Evolutionary conservation across 1,140 invertebrate species (phyloP).

Genomic region (Cotesia glomerata): DNA sequence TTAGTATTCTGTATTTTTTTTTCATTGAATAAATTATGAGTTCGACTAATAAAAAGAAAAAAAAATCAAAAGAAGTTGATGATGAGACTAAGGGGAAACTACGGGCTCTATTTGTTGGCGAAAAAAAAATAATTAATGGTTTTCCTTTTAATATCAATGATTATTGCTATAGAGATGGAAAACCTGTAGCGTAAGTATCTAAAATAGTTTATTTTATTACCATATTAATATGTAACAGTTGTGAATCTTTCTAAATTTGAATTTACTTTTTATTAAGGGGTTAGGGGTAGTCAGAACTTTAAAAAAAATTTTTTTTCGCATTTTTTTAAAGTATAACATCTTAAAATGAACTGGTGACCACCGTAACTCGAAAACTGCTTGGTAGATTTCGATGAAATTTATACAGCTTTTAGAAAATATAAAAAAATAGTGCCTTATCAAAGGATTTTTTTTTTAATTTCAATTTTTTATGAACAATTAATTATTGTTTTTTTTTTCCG

Average conservation of each 20-base stretch:
- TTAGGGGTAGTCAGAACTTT: too few relatives aligned
- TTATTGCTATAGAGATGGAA: not conserved
- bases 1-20: too few relatives aligned
- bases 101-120: not conserved
- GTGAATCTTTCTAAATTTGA: not conserved
- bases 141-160: not conserved
- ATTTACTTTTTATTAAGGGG: not conserved
- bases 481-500: too few relatives aligned
- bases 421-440: too few relatives aligned
- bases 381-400: too few relatives aligned
- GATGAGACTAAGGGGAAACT: not conserved
- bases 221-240: not conserved
- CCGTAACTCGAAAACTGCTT: too few relatives aligned
- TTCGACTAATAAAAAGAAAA: slow-evolving; percentile 12
- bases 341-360: too few relatives aligned
- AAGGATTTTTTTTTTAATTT: too few relatives aligned
- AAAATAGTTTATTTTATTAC: not conserved
- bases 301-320: too few relatives aligned
- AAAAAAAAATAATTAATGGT: not conserved
- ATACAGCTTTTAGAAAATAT: too few relatives aligned
- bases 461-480: too few relatives aligned
- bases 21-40: not conserved
- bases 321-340: too few relatives aligned
- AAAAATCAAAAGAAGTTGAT: not conserved
- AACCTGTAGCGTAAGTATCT: not conserved